Conservation (phyloP, 2,888 invertebrate species). For the Itoplectis maculator region DNA sequence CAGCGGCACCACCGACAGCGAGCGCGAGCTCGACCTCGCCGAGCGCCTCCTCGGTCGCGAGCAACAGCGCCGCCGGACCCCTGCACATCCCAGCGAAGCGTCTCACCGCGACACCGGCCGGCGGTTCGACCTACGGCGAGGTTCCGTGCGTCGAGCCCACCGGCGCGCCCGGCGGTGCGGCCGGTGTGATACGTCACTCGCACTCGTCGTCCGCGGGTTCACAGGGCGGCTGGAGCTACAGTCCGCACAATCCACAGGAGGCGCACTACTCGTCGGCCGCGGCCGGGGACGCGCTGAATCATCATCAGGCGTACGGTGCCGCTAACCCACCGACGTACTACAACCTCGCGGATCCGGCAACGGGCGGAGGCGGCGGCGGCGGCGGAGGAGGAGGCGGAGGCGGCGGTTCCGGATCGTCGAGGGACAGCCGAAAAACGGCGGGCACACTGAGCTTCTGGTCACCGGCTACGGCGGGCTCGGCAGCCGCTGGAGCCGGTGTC, state of each 20-base stretch:
- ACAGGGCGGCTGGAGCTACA: constrained; percentile 90
- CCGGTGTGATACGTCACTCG: constrained; percentile 92
- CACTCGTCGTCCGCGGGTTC: constrained; percentile 83
- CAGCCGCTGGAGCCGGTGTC: constrained; percentile 81
- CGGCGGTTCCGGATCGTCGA: constrained; percentile 84
- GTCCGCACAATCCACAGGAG: constrained; percentile 86
- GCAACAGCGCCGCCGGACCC: constrained; percentile 90
- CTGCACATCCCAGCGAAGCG: constrained; percentile 96
- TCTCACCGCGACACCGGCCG: constrained; percentile 86
- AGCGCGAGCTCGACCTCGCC: constrained; percentile 90
- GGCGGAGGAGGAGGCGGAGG: too few species aligned
- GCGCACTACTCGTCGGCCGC: constrained; percentile 84
- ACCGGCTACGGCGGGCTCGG: constrained; percentile 85
- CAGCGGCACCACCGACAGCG: constrained; percentile 85
- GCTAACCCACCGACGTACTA: constrained; percentile 90
- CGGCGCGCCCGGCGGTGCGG: constrained; percentile 85
- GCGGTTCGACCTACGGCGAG: constrained; percentile 84
- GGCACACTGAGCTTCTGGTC: constrained; percentile 89
- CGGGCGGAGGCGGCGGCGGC: constrained; percentile 11
- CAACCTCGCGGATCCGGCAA: constrained; percentile 88
- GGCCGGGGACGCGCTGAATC: constrained; percentile 86
- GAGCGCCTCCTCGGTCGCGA: constrained; percentile 86
- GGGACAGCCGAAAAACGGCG: constrained; percentile 87
- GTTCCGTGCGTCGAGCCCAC: constrained; percentile 85
- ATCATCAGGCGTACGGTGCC: constrained; percentile 88